Evolutionary conservation across 2,797 vertebrate genomes (phyloP).

Genomic region (Acestrorhynchus altus): DNA sequence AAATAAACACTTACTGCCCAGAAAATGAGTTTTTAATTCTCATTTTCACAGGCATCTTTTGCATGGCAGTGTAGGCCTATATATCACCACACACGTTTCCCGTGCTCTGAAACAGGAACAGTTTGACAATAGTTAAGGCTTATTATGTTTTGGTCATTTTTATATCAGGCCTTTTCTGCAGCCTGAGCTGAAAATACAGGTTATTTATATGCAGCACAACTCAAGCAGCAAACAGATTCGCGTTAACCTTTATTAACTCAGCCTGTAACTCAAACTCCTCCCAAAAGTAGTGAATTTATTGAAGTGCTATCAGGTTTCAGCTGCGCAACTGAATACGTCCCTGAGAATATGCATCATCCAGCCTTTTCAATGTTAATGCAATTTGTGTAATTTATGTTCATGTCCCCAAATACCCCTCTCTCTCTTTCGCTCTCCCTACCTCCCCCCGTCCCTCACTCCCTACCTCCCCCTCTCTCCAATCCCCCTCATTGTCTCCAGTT

Average conservation of each 20-base stretch:
- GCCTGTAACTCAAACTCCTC: not conserved
- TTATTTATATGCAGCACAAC: not conserved
- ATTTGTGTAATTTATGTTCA: slow-evolving; percentile 30
- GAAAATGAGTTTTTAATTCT: no score
- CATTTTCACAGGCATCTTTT: no score
- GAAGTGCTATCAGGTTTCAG: slow-evolving; percentile 44
- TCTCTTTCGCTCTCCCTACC: not conserved
- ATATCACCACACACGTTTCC: no score
- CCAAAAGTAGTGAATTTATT: slow-evolving; percentile 41
- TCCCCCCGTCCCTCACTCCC: not conserved
- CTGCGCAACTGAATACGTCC: slow-evolving; percentile 32
- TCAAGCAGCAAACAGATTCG: slow-evolving; percentile 32
- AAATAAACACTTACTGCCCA: no score
- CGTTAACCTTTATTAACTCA: slow-evolving; percentile 22
- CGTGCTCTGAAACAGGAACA: no score
- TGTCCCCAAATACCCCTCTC: not conserved
- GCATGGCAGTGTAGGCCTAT: no score
- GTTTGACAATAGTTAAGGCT: no score
- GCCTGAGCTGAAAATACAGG: no score
- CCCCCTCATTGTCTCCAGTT: slow-evolving; percentile 1
- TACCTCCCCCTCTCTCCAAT: not conserved
- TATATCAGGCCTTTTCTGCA: no score
- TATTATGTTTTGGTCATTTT: no score
- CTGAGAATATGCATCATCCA: slow-evolving; percentile 39
- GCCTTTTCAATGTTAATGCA: slow-evolving; percentile 37